phyloP scores from a whole-genome alignment of 2,113 vertebrate genomes.

The human (Homo sapiens) region DNA sequence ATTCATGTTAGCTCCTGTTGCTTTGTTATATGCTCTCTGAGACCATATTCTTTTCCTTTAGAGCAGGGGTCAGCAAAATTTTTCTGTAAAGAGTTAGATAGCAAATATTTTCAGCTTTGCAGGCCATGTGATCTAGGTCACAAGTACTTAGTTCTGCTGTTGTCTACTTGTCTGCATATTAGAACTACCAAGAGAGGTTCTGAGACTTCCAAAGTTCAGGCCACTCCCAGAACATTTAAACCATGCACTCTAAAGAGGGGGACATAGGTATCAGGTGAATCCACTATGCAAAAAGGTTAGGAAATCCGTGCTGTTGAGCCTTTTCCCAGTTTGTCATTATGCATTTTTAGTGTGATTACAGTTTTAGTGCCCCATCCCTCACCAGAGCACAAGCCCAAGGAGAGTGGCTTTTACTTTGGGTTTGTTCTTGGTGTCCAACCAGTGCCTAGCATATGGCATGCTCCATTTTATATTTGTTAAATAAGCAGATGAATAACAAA shows the following conservation, averaged over 20 bases:
- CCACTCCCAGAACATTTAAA: not conserved
- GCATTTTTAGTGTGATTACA: not conserved
- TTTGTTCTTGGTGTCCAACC: not conserved
- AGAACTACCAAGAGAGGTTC: not conserved
- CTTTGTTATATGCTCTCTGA: not conserved
- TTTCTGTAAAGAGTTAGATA: not conserved
- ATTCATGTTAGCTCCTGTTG: not conserved
- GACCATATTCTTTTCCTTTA: not conserved
- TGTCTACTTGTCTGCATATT: too few relatives aligned
- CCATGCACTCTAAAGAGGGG: not conserved
- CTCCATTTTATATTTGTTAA: not conserved
- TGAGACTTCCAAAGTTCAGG: not conserved
- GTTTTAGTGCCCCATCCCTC: not conserved
- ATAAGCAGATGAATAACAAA: not conserved
- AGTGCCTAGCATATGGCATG: not conserved
- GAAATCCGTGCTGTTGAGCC: not conserved
- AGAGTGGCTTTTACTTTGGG: not conserved
- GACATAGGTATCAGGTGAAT: not conserved
- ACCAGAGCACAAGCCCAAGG: not conserved
- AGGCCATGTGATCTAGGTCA: not conserved
- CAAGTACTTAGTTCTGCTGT: not conserved
- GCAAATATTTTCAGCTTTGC: not conserved
- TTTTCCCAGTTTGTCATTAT: not conserved
- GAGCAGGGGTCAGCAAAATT: not conserved
- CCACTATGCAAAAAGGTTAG: not conserved